Conservation (phyloP, 2,113 vertebrate genomes). For the Corvus hawaiiensis region DNA sequence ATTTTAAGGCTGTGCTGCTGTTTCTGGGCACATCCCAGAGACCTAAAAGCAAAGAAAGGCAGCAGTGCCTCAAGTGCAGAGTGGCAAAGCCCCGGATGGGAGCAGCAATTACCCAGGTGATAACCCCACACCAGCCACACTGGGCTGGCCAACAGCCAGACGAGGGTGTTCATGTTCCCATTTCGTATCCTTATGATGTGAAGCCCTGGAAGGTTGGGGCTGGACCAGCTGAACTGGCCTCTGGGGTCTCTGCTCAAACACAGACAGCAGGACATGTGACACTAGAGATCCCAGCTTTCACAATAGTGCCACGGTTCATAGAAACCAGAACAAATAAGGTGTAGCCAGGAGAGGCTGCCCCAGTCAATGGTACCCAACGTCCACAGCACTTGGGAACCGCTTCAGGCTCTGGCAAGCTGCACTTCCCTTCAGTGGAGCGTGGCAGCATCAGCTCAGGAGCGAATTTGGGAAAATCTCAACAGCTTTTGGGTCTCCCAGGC, state of each 20-base stretch:
- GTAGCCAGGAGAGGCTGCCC: background rate
- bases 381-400: background rate
- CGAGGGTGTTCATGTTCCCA: background rate
- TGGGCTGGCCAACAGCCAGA: too few species aligned
- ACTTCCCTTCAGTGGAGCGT: background rate
- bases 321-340: background rate
- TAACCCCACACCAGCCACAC: background rate
- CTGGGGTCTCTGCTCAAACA: background rate
- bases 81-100: background rate
- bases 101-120: background rate
- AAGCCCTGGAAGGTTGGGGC: background rate
- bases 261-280: background rate
- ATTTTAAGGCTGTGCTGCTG: background rate
- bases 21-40: background rate
- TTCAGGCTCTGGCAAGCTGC: background rate
- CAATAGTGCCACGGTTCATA: accelerated
- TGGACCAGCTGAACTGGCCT: background rate
- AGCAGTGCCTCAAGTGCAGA: background rate
- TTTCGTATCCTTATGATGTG: accelerated
- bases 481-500: background rate
- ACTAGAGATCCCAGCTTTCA: background rate
- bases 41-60: background rate
- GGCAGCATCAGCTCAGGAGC: background rate
- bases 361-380: accelerated
- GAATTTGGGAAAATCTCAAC: background rate